Evolutionary conservation across 2,888 invertebrate species (phyloP).

Genomic region (Nymphalis urticae): DNA sequence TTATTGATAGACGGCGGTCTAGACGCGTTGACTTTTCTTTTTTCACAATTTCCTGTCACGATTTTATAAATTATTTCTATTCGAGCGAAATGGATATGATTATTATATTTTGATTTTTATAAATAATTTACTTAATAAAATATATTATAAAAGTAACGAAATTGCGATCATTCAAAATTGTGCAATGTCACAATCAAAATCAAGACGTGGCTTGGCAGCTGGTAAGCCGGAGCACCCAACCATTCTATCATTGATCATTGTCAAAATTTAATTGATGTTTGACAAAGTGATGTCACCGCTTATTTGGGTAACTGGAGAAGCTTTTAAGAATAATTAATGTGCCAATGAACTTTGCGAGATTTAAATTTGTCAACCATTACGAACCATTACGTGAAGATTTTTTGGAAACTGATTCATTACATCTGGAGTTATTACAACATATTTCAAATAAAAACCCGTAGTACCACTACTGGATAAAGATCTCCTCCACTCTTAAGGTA

Average conservation of each 20-base stretch:
- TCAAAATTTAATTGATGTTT: slow-evolving; percentile 74
- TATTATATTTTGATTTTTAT: neutral
- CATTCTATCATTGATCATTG: slow-evolving; percentile 73
- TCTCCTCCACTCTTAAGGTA: too few species aligned
- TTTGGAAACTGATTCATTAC: slow-evolving; percentile 24
- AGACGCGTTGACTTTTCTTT: slow-evolving; percentile 58
- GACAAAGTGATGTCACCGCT: slow-evolving; percentile 74
- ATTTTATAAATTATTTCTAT: slow-evolving; percentile 47
- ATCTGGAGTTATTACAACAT: neutral
- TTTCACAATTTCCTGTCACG: slow-evolving; percentile 69
- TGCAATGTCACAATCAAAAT: slow-evolving; percentile 38
- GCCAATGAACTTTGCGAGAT: slow-evolving; percentile 44
- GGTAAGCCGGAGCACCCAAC: slow-evolving; percentile 42
- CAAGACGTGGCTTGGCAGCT: slow-evolving; percentile 33
- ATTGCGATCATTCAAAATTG: slow-evolving; percentile 20
- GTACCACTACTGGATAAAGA: too few species aligned
- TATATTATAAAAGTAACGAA: slow-evolving; percentile 9
- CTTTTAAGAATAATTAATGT: slow-evolving; percentile 76
- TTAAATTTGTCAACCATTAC: slow-evolving; percentile 38
- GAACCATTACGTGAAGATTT: slow-evolving; percentile 25
- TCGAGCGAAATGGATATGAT: slow-evolving; percentile 13
- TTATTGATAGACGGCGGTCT: slow-evolving; percentile 69
- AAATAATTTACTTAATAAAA: neutral
- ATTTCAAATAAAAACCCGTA: neutral
- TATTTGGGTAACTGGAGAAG: slow-evolving; percentile 65